Percentiles rank a stretch among this genome's conserved stretches.
Evolutionary conservation across 2,113 vertebrate genomes (phyloP).

Genomic region (Lanius ludovicianus): DNA sequence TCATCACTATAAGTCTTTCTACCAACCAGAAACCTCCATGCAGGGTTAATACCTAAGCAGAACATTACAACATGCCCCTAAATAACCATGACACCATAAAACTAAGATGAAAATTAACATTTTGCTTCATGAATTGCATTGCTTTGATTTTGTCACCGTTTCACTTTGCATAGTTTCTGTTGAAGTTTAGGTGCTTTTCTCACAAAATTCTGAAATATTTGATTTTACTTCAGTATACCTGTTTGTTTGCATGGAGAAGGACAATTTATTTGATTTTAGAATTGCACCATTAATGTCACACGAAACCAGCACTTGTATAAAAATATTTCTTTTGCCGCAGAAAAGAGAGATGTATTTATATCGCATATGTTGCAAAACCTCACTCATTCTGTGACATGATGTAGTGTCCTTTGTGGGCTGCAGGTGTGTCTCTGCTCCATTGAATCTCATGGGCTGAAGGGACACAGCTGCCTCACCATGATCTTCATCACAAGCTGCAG

Average conservation of each 20-base stretch:
- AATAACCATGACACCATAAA: neutral
- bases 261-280: neutral
- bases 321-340: neutral
- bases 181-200: neutral
- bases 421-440: neutral
- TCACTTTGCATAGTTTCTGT: neutral
- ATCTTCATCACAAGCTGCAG: neutral
- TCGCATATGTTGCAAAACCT: neutral
- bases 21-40: neutral
- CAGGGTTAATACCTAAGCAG: neutral
- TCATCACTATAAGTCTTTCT: neutral
- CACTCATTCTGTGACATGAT: neutral
- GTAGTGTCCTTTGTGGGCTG: neutral
- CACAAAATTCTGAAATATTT: neutral
- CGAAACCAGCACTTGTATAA: neutral
- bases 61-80: neutral
- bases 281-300: neutral
- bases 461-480: neutral
- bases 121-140: neutral
- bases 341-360: neutral
- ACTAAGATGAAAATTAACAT: neutral
- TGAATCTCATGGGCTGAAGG: neutral
- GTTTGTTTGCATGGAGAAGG: conserved; percentile 12
- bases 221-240: neutral
- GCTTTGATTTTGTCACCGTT: neutral